Conservation (phyloP, 2,797 vertebrate genomes). For the Naso thynnoides region DNA sequence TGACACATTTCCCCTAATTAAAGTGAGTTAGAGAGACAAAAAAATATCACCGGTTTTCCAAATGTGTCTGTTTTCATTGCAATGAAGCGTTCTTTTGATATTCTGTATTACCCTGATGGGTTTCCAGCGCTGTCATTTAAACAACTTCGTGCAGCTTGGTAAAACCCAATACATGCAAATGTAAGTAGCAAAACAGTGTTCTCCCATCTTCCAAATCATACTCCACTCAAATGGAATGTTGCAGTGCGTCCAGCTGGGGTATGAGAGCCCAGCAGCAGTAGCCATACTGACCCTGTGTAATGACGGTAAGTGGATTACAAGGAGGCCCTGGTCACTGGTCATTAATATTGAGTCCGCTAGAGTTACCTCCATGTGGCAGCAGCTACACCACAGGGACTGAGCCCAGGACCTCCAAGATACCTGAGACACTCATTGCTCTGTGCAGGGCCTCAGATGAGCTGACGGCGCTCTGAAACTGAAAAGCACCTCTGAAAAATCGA, state of each 20-base stretch:
- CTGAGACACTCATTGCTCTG: slow-evolving; percentile 37
- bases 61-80: slow-evolving; percentile 45
- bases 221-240: slow-evolving; percentile 64
- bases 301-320: slow-evolving; percentile 78
- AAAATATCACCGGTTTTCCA: slow-evolving; percentile 41
- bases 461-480: slow-evolving; percentile 23
- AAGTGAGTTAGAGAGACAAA: slow-evolving; percentile 23
- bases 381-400: slow-evolving; percentile 59
- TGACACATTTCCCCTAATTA: slow-evolving; percentile 34
- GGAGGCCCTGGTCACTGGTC: slow-evolving; percentile 71
- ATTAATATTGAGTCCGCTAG: slow-evolving; percentile 67
- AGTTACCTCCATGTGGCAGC: slow-evolving; percentile 68
- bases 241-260: slow-evolving; percentile 63
- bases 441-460: slow-evolving; percentile 33
- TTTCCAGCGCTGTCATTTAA: slow-evolving; percentile 48
- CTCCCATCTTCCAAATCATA: slow-evolving; percentile 55
- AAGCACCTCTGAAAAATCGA: not conserved
- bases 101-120: slow-evolving; percentile 25
- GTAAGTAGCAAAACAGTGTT: slow-evolving; percentile 66
- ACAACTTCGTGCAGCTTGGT: slow-evolving; percentile 43
- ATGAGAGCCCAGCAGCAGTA: slow-evolving; percentile 67
- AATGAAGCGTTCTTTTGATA: slow-evolving; percentile 26
- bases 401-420: slow-evolving; percentile 51
- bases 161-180: slow-evolving; percentile 61
- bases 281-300: slow-evolving; percentile 68